Conservation (phyloP, 2,797 vertebrate genomes). For the Gallinago solitaria region DNA sequence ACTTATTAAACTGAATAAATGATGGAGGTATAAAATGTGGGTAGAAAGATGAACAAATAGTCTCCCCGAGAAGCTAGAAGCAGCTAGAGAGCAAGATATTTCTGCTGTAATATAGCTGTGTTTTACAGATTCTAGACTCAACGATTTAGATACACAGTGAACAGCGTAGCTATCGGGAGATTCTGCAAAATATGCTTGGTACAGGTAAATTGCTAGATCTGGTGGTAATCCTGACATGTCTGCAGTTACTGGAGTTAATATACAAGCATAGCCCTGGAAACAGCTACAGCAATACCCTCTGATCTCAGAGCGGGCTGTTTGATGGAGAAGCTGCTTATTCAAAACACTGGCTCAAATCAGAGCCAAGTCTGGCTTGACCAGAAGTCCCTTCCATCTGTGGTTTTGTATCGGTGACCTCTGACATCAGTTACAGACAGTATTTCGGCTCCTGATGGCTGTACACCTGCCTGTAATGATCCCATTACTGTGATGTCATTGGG, state of each 20-base stretch:
- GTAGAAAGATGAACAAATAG: background rate
- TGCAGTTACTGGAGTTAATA: background rate
- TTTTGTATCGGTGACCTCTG: background rate
- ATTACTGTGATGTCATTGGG: background rate
- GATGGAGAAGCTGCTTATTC: background rate
- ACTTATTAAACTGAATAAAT: background rate
- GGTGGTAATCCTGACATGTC: background rate
- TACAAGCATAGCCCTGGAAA: background rate
- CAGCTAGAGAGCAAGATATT: background rate
- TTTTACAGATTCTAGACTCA: background rate
- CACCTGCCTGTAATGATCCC: background rate
- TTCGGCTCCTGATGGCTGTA: background rate
- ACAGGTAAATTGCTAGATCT: background rate
- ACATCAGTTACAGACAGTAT: background rate
- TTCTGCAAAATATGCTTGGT: background rate
- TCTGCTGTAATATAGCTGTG: background rate
- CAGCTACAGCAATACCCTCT: background rate
- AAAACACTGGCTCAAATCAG: background rate
- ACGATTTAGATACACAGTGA: background rate
- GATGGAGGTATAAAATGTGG: background rate
- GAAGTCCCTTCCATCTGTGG: background rate
- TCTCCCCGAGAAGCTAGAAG: background rate
- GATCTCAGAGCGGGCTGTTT: background rate
- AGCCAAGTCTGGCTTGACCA: background rate
- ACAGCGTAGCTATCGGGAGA: background rate